A percentile compares a stretch with the other conserved stretches of the same genome.
Conservation (phyloP, 2,113 vertebrate species). For the Astur gentilis region DNA sequence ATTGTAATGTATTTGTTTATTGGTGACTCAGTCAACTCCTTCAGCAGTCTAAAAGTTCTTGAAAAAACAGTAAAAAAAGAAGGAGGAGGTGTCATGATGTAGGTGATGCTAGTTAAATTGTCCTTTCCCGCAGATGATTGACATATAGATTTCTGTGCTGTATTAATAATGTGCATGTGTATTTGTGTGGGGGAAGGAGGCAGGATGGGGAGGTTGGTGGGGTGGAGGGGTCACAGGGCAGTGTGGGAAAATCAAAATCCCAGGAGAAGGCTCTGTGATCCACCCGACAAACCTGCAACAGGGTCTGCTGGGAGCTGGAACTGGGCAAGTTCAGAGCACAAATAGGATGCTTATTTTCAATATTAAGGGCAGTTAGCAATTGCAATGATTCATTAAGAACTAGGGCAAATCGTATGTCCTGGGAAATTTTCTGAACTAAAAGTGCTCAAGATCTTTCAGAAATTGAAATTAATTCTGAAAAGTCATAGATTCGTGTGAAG, state of each 20-base stretch:
- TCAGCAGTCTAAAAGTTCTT: background rate
- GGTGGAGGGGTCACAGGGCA: background rate
- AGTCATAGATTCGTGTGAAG: fast-evolving
- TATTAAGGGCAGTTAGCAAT: background rate
- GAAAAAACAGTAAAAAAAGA: background rate
- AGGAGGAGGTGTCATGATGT: background rate
- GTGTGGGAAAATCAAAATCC: background rate
- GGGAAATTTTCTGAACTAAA: background rate
- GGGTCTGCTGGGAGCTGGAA: background rate
- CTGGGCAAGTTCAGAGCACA: background rate
- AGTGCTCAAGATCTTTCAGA: background rate
- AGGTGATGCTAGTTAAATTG: background rate
- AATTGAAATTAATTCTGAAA: background rate
- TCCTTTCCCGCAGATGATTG: background rate
- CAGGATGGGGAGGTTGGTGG: background rate
- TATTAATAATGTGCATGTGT: background rate
- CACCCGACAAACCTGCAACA: background rate
- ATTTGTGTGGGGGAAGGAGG: background rate
- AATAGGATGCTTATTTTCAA: background rate
- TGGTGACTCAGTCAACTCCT: background rate
- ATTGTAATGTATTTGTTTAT: background rate
- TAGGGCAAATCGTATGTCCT: background rate
- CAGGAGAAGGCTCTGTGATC: background rate
- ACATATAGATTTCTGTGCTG: background rate
- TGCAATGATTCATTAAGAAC: background rate